These are phyloP conservation scores for Pyrgus malvae DNA, from an alignment of 2,888 invertebrate genomes.

Conservation along the genomic window DNA sequence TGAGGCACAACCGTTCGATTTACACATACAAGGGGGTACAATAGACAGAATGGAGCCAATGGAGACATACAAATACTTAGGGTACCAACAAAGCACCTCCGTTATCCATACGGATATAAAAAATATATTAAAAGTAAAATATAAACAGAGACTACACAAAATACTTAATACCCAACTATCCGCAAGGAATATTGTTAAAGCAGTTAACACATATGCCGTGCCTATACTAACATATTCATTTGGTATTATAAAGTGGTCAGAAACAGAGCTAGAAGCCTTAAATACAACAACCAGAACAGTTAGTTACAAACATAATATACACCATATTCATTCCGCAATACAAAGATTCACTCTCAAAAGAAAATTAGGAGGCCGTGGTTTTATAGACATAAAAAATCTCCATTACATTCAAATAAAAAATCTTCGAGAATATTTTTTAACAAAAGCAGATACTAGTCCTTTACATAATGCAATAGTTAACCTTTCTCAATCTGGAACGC, in stretches of 20 bases:
- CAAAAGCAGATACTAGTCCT: background rate
- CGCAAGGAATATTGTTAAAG: conserved; percentile 12
- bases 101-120: conserved; percentile 20
- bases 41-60: conserved; percentile 4
- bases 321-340: conserved; percentile 1
- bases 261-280: background rate
- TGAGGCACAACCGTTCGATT: background rate
- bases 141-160: conserved; percentile 11
- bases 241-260: too few species aligned
- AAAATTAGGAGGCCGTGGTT: background rate
- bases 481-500: background rate
- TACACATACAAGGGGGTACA: background rate
- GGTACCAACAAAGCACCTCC: conserved; percentile 7
- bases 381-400: conserved; percentile 9
- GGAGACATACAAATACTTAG: conserved; percentile 24
- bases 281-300: background rate
- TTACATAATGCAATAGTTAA: background rate
- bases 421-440: background rate
- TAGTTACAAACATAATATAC: conserved; percentile 6
- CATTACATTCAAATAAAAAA: conserved; percentile 4
- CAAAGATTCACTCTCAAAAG: conserved; percentile 6
- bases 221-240: conserved; percentile 28
- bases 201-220: conserved; percentile 21
- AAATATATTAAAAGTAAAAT: conserved; percentile 6
- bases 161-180: conserved; percentile 19